A percentile compares a stretch with the other conserved stretches of the same genome.
Conservation (phyloP, 1,140 invertebrate genomes). For the Mesaphorura yosii region DNA sequence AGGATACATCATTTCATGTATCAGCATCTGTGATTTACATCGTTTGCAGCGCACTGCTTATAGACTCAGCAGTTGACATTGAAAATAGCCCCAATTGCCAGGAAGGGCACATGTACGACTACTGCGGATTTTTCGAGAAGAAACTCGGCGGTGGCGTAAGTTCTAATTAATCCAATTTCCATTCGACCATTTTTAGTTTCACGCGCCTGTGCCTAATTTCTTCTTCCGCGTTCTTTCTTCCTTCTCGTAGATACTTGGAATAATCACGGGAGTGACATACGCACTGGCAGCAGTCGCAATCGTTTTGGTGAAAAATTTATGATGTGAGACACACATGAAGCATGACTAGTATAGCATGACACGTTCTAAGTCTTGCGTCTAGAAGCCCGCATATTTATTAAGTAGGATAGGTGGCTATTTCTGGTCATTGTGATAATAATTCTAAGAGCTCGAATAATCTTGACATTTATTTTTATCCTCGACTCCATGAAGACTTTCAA, state of each 20-base stretch:
- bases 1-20: slow-evolving; percentile 6
- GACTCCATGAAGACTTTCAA: too few relatives aligned
- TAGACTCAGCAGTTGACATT: neutral
- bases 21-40: neutral
- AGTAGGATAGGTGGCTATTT: too few relatives aligned
- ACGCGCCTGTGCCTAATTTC: too few relatives aligned
- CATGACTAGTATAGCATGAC: too few relatives aligned
- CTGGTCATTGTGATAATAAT: too few relatives aligned
- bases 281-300: neutral
- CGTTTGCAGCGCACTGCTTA: neutral
- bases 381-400: too few relatives aligned
- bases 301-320: neutral
- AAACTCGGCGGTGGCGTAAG: slow-evolving; percentile 13
- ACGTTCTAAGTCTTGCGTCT: too few relatives aligned
- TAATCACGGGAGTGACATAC: neutral
- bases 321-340: too few relatives aligned
- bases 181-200: neutral
- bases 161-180: neutral
- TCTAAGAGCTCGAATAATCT: too few relatives aligned
- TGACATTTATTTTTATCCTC: too few relatives aligned
- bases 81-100: neutral
- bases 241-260: slow-evolving; percentile 3
- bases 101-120: neutral
- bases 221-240: too few relatives aligned
- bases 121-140: neutral